Percentiles rank a stretch among this genome's conserved stretches.
phyloP scores from a whole-genome alignment of 2,797 vertebrate genomes.

The Sebastes diploproa region DNA sequence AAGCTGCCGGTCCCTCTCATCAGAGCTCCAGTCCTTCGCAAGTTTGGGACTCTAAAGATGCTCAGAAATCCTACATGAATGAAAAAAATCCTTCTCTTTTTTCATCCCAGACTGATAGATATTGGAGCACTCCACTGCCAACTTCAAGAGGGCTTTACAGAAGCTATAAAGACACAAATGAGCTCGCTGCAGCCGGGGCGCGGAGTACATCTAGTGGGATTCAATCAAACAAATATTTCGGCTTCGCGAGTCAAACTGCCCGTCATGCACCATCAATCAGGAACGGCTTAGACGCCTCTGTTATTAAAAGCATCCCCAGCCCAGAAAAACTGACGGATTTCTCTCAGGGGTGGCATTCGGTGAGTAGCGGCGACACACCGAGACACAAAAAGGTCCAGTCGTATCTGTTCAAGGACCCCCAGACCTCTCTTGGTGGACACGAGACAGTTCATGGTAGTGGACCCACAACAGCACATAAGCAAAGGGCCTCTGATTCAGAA shows the following conservation, averaged over 20 bases:
- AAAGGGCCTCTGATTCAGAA: background rate
- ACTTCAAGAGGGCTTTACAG: background rate
- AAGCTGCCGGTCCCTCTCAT: background rate
- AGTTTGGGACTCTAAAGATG: background rate
- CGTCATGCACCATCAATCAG: slow-evolving; percentile 5
- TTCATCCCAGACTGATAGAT: slow-evolving; percentile 7
- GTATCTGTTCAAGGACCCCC: slow-evolving; percentile 37
- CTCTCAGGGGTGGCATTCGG: background rate
- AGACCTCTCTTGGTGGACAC: background rate
- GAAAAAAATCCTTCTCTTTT: background rate
- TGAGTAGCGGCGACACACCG: background rate
- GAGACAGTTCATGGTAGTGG: background rate
- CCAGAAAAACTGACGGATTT: slow-evolving; percentile 7
- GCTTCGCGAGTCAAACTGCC: slow-evolving; percentile 5
- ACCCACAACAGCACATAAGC: background rate
- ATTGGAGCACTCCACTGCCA: background rate
- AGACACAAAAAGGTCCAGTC: slow-evolving; percentile 11
- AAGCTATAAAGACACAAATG: slow-evolving; percentile 27
- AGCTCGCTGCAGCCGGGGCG: background rate
- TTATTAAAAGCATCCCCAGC: slow-evolving; percentile 19
- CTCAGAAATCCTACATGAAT: background rate
- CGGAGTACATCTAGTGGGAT: background rate
- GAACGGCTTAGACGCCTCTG: background rate
- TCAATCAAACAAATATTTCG: slow-evolving; percentile 14
- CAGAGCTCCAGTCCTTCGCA: background rate